A percentile compares a stretch with the other conserved stretches of the same genome.
Conservation (phyloP, 2,113 vertebrate species). For the Lepus americanus region DNA sequence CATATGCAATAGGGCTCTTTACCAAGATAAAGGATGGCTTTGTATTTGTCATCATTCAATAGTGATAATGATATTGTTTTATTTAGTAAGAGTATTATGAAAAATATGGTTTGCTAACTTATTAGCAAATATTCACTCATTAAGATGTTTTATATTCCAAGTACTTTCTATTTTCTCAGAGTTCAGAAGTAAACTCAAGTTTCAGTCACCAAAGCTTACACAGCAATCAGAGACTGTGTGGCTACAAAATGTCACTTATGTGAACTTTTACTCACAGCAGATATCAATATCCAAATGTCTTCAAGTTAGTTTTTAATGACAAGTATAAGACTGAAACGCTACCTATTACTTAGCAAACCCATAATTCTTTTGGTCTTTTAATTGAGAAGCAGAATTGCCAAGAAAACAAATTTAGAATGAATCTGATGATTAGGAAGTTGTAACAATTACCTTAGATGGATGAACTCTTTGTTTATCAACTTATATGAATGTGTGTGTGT, state of each 20-base stretch:
- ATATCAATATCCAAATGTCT: neutral
- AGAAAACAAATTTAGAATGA: slow-evolving; percentile 29
- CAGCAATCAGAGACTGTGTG: neutral
- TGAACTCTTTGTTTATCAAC: neutral
- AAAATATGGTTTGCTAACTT: neutral
- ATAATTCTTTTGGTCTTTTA: slow-evolving; percentile 9
- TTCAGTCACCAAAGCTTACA: neutral
- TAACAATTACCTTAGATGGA: slow-evolving; percentile 21
- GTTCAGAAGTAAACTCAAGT: neutral
- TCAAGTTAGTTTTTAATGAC: slow-evolving; percentile 22
- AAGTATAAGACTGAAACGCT: neutral
- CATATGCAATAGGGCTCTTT: neutral
- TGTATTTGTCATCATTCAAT: neutral
- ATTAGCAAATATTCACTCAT: neutral
- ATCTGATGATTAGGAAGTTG: neutral
- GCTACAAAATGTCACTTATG: neutral
- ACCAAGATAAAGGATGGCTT: neutral
- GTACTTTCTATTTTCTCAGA: neutral
- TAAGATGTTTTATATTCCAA: neutral
- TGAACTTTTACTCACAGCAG: neutral
- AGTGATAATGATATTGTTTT: neutral
- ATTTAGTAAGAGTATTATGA: neutral
- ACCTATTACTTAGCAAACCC: neutral
- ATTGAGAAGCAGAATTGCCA: neutral
- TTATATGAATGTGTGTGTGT: neutral